Base-by-base conservation (phyloP, 2,797 vertebrate genomes). In the Catostomus latipinnis region DNA sequence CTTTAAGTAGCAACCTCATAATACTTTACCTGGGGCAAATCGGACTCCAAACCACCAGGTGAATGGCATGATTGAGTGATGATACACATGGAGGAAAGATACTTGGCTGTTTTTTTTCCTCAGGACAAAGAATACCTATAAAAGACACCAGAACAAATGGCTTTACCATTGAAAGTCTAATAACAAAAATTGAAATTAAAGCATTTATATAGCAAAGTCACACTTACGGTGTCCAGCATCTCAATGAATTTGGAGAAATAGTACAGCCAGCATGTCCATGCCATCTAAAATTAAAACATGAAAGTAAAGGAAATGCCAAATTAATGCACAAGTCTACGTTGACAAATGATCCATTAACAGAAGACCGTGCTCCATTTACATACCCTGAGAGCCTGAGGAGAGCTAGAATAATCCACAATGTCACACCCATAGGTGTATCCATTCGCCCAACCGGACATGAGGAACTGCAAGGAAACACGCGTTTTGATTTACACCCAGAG, bases 21-120 rank as follows among this genome's bases (percentile, higher is more conserved):
- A 57, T 11, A 71, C 14, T 48, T 16, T 95, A 96, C 95, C 95
- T 94, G 95, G 8, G 85, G 95, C 93, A 93, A 96, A 96, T 89
- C 95, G 94, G 89, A 96, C 95, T 87, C 96, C 96, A 90, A 96
- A 96, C 96, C 96, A 96, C 96, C 96, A 96, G 84, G 96, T 96
- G 90, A 94, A 96, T 0, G 96, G 93, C 95, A 96, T 96, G 88
- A 95, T 94, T 72, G 95, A 93, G 86, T 96, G 96, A 91, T 96
- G 96, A 85, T 94, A 95, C 67, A 96, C 95, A 72, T 96, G 95
- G 78, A 96, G 94, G 85, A 96, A 96, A 75, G 95, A 93, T 76
- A 96, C 91, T 88, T 96, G 96, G 80, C 88, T 94, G 86, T 92
- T 95, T 91, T 96, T 96, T 89, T 96, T 96, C 86, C 96, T 94